Evolutionary conservation across 1,140 invertebrate species (phyloP), one percentile per base, ranked within the genome.

Genomic region (Drosophila ogumai): DNA sequence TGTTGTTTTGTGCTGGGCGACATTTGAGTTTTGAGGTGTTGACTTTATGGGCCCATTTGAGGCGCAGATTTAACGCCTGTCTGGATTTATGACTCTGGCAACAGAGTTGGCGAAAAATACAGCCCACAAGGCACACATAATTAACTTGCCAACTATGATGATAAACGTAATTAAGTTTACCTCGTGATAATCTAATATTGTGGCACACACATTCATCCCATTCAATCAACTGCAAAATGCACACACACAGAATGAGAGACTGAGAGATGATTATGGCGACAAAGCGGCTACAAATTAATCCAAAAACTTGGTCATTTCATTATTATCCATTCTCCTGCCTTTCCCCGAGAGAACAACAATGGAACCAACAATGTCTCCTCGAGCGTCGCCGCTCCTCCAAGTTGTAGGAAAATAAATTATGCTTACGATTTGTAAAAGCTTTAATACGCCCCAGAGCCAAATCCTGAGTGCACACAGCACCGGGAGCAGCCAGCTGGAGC

Each of bases 321-420:
- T 75, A 72, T 69, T 55, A 67, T 67, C 49, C 28, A 15, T 28
- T 19, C 58, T 28, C 17, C 28, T 15, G 3, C 22, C 7, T 3
- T 19, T 38, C 32, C 3, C 34, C 8, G 9, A 44, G 41, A 65
- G 44, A 52, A 28, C 47, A 47, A 41, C 43, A 73, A 54, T 28
- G 38, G 49, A 8, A 54, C 50, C 36, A 64, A 50, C 65, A 76
- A 75, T 75, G 59, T 75, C 69, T 74, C 57, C 50, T 38, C 34
- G 15, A 38, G 68, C 68, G 46, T 25, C 46, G 46, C 46, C 46
- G 46, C 46, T n/a, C 19, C 38, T 36, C 49, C 17, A 71, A 79
- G 79, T 82, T 87, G 82, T 88, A 69, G 79, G 72, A 88, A 87
- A 88, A 87, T 87, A 87, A 87, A 87, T 87, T 87, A 88, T 87